Percentiles rank a stretch among this genome's conserved stretches.
Evolutionary conservation across 2,113 vertebrate species (phyloP).

Genomic region (Halcyon senegalensis): DNA sequence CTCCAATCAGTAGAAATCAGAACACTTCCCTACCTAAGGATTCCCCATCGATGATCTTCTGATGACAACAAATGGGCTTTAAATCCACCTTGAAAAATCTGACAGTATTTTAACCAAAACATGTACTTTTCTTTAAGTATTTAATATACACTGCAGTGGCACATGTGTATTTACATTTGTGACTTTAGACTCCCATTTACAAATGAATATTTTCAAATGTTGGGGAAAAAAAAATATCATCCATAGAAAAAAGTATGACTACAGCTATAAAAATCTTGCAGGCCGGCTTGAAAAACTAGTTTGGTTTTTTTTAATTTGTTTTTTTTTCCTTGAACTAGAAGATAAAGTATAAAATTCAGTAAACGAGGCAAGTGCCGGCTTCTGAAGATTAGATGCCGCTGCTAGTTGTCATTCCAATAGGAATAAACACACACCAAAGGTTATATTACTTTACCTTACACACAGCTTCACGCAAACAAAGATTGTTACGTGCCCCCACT

Average conservation of each 20-base stretch:
- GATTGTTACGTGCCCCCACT: background rate
- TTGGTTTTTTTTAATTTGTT: too few relatives aligned
- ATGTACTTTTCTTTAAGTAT: background rate
- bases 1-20: background rate
- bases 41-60: background rate
- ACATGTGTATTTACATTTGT: background rate
- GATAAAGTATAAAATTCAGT: background rate
- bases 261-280: background rate
- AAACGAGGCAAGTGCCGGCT: background rate
- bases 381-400: background rate
- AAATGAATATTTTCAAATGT: background rate
- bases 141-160: background rate
- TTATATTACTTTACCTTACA: background rate
- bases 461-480: background rate
- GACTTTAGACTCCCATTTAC: background rate
- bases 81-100: background rate
- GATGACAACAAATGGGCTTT: background rate
- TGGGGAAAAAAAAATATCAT: background rate
- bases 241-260: background rate
- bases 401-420: background rate
- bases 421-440: background rate
- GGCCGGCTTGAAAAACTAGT: background rate
- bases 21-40: fast-evolving
- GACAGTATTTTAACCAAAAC: background rate
- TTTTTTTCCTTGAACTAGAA: background rate